These are phyloP conservation scores for Andrena marginata DNA, from an alignment of 2,888 invertebrate genomes.

Conservation along the genomic window DNA sequence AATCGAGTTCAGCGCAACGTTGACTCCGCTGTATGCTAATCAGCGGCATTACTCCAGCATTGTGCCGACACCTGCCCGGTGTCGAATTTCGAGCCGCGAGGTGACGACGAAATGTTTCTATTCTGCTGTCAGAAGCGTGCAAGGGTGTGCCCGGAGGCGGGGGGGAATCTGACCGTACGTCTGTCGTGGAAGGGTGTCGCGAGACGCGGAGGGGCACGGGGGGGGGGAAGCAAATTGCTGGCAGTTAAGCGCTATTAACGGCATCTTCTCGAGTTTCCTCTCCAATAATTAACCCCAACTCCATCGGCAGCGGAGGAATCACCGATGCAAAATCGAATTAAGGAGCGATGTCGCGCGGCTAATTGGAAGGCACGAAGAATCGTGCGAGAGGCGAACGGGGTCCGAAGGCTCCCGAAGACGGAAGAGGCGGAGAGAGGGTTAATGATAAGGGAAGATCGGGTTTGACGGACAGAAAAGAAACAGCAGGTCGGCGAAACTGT, in stretches of 20 bases:
- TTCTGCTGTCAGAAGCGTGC: conserved; percentile 48
- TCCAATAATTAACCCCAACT: background rate
- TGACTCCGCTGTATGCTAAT: conserved; percentile 60
- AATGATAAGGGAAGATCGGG: conserved; percentile 42
- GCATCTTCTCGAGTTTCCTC: conserved; percentile 6
- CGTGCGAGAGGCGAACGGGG: background rate
- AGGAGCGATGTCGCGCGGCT: background rate
- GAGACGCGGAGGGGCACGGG: background rate
- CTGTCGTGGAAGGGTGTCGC: conserved; percentile 21
- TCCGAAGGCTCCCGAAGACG: background rate
- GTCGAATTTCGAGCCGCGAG: conserved; percentile 68
- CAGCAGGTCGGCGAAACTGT: conserved; percentile 57
- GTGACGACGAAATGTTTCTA: conserved; percentile 69
- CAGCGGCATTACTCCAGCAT: conserved; percentile 52
- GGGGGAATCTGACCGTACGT: conserved; percentile 20
- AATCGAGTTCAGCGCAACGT: conserved; percentile 21
- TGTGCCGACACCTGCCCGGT: conserved; percentile 74
- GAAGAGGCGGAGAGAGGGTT: background rate
- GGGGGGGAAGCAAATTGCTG: background rate
- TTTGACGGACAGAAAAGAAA: conserved; percentile 44
- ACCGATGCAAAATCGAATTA: conserved; percentile 14
- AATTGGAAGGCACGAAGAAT: background rate
- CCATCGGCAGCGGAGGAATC: background rate
- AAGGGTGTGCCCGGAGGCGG: conserved; percentile 53
- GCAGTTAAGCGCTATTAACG: background rate